Base-by-base conservation (phyloP, 1,140 invertebrate genomes). In the Maniola jurtina region DNA sequence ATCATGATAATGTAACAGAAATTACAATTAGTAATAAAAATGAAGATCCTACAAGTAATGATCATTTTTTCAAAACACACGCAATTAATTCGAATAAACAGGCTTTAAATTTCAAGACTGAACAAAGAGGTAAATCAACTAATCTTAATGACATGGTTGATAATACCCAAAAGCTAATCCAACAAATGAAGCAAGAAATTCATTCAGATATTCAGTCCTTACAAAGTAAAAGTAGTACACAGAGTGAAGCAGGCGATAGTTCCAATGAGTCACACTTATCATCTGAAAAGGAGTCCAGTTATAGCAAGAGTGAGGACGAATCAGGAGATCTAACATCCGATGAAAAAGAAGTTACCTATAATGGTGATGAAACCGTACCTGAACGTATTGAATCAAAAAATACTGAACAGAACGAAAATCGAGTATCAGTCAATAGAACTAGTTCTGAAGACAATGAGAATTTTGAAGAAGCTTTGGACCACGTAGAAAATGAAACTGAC, bases 141-240 rank as follows among this genome's bases (percentile, higher is more conserved):
- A 92, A 93, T 73, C 81, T 93, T 3, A 92, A 84, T 58, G 92
- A 92, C 66, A 88, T 93, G 36, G 92, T 93, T 5, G 90, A 92
- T 61, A 92, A 92, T 55, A 93, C 93, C 9, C 92, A 93, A 76
- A 89, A 89, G 40, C 68, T 93, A 62, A 93, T 93, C 54, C 92
- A 93, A 66, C 92, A 93, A 86, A 93, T 93, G 92, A 92, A 92
- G 77, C 92, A 93, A 66, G 93, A 93, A 88, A 93, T 93, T 64
- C 92, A 92, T 73, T 91, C 92, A 60, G 92, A 93, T 79, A 93
- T 93, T 57, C 92, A 92, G 69, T 92, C 92, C 67, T 81, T 85
- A 60, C 87, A 90, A 61, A 89, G 89, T 68, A 85, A 90, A 71
- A 83, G 84, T 50, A 75, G 80, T 15, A 86, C 88, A 48, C 81